These are phyloP conservation scores for Drosophila helvetica DNA, from an alignment of 2,888 invertebrate species.

Conservation along the genomic window DNA sequence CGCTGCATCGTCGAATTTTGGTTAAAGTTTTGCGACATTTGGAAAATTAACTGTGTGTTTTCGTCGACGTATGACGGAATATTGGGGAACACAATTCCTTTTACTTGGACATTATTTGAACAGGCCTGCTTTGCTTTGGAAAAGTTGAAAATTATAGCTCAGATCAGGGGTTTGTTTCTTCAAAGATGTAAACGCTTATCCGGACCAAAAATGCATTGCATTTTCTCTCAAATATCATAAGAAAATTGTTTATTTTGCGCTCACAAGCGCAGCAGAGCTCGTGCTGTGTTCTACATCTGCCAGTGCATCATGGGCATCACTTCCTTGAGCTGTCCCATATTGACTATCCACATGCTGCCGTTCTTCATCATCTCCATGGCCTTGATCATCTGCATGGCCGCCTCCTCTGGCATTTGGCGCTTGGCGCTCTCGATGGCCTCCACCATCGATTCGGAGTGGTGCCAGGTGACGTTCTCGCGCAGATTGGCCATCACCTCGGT, in stretches of 20 bases:
- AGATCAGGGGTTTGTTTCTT: too few species aligned
- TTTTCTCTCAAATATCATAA: not conserved
- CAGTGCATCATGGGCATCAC: constrained; percentile 74
- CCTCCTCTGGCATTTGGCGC: constrained; percentile 81
- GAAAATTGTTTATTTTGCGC: not conserved
- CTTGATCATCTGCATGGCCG: constrained; percentile 74
- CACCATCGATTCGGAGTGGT: constrained; percentile 69
- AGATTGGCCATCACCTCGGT: constrained; percentile 81
- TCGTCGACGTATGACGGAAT: too few species aligned
- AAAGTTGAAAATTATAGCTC: not conserved
- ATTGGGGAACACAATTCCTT: too few species aligned
- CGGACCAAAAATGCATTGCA: too few species aligned
- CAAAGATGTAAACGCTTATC: too few species aligned
- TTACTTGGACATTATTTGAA: too few species aligned
- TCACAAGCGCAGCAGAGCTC: constrained; percentile 42
- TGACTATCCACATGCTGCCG: constrained; percentile 81
- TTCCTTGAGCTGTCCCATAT: constrained; percentile 78
- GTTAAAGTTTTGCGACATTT: too few species aligned
- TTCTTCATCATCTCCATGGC: constrained; percentile 81
- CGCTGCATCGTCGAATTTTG: too few species aligned
- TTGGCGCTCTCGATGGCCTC: constrained; percentile 73
- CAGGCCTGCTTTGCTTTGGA: not conserved
- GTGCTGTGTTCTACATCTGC: constrained; percentile 63
- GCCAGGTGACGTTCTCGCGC: constrained; percentile 77
- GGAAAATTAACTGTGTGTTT: too few species aligned